A percentile compares a stretch with the other conserved stretches of the same genome.
phyloP scores from a whole-genome alignment of 1,140 invertebrate genomes.

The Drosophila littoralis region DNA sequence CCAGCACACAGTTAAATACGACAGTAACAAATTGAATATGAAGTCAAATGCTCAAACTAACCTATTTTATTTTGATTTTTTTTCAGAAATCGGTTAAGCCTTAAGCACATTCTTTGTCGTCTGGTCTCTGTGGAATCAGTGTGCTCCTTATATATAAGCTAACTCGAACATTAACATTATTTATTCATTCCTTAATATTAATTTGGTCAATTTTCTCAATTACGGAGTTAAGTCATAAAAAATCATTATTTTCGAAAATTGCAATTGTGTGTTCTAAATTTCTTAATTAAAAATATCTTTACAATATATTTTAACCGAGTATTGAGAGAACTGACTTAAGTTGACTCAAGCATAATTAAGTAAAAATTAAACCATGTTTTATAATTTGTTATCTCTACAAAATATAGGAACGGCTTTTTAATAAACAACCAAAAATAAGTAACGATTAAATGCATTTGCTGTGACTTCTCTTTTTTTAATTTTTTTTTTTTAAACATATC shows the following conservation, averaged over 20 bases:
- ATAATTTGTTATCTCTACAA: slow-evolving; percentile 29
- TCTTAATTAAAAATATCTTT: slow-evolving; percentile 24
- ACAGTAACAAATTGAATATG: not conserved
- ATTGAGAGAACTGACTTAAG: slow-evolving; percentile 41
- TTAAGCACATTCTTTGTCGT: slow-evolving; percentile 62
- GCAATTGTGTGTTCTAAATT: slow-evolving; percentile 28
- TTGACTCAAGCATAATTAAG: slow-evolving; percentile 35
- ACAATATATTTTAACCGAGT: slow-evolving; percentile 31
- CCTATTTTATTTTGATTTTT: slow-evolving; percentile 32
- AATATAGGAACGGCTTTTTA: slow-evolving; percentile 40
- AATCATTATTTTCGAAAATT: slow-evolving; percentile 28
- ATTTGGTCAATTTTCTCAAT: slow-evolving; percentile 52
- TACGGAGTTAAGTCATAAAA: slow-evolving; percentile 33
- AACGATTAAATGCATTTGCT: slow-evolving; percentile 16
- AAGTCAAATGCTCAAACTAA: not conserved
- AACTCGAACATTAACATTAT: slow-evolving; percentile 72
- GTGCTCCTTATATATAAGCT: slow-evolving; percentile 72
- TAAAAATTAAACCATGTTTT: slow-evolving; percentile 26
- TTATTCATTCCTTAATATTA: slow-evolving; percentile 81
- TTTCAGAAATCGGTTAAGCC: slow-evolving; percentile 74
- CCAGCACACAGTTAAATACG: not conserved
- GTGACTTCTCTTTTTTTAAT: not conserved
- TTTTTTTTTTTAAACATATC: not conserved
- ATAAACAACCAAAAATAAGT: slow-evolving; percentile 47
- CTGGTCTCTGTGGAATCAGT: slow-evolving; percentile 62